These are phyloP conservation scores for Oncorhynchus keta DNA, from an alignment of 2,113 vertebrate genomes.

Conservation along the genomic window DNA sequence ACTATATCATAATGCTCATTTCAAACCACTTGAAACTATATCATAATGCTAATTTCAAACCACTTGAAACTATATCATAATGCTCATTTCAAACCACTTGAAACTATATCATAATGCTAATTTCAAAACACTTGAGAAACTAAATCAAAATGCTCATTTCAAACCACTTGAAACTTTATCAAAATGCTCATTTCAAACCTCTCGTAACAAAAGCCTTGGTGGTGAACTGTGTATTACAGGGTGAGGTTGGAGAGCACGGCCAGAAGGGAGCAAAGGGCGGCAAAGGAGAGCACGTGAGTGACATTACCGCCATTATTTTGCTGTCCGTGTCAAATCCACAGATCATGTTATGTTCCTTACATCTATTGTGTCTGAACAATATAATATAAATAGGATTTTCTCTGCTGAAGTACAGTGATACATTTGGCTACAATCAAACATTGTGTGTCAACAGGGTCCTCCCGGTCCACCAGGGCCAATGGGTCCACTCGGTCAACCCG, in stretches of 20 bases:
- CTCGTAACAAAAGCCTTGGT: not conserved
- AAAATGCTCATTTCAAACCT: no score
- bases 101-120: no score
- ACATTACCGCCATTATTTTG: not conserved
- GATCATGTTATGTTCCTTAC: not conserved
- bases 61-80: no score
- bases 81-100: no score
- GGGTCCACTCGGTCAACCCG: slow-evolving; percentile 87
- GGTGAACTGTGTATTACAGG: slow-evolving; percentile 65
- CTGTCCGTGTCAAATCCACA: no score
- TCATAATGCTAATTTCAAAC: not conserved
- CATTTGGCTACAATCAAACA: no score
- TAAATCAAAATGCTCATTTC: not conserved
- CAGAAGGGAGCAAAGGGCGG: slow-evolving; percentile 97
- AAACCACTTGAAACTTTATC: not conserved
- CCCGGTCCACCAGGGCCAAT: slow-evolving; percentile 79
- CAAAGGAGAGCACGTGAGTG: slow-evolving; percentile 95
- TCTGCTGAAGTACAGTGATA: no score
- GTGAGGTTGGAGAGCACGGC: slow-evolving; percentile 91
- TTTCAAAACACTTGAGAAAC: not conserved
- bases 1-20: no score
- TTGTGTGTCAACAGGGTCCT: slow-evolving; percentile 68
- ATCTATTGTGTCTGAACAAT: not conserved
- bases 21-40: not conserved
- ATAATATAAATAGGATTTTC: no score